Evolutionary conservation across 2,888 invertebrate genomes (phyloP).

Genomic region (Epinotia brunnichana): DNA sequence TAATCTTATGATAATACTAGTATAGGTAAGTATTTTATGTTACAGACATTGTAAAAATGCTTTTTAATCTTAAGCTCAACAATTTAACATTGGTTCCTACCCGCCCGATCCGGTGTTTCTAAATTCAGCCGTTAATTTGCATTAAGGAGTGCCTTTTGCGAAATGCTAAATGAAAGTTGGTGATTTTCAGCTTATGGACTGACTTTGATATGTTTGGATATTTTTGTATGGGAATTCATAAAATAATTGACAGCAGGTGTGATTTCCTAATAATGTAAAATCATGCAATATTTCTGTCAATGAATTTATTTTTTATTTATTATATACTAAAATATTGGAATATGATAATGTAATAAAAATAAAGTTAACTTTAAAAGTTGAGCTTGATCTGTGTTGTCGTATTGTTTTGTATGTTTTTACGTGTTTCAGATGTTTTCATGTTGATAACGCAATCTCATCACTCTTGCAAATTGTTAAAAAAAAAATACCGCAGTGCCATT

Average conservation of each 20-base stretch:
- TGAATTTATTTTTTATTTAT: constrained; percentile 51
- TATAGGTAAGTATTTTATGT: constrained; percentile 54
- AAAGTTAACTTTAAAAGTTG: constrained; percentile 53
- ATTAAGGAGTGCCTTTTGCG: constrained; percentile 76
- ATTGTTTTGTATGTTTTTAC: constrained; percentile 55
- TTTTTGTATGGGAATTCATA: constrained; percentile 64
- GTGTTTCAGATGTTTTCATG: constrained; percentile 62
- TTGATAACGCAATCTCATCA: constrained; percentile 39
- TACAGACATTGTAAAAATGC: constrained; percentile 51
- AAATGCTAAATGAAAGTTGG: constrained; percentile 59
- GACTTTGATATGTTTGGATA: constrained; percentile 72
- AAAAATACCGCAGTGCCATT: constrained; percentile 57
- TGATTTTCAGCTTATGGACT: constrained; percentile 69
- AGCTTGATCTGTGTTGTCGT: constrained; percentile 70
- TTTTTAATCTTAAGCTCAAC: constrained; percentile 58
- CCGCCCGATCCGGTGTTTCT: constrained; percentile 30
- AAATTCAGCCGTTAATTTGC: constrained; percentile 57
- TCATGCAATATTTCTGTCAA: constrained; percentile 63
- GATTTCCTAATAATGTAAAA: constrained; percentile 51
- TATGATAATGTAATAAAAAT: constrained; percentile 34
- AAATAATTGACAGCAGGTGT: constrained; percentile 52
- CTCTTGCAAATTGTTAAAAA: constrained; percentile 53
- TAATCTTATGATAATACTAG: constrained; percentile 64
- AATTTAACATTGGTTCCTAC: constrained; percentile 51
- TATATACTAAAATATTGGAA: constrained; percentile 22